phyloP scores from a whole-genome alignment of 2,888 invertebrate species.

The Drosophila prolongata region DNA sequence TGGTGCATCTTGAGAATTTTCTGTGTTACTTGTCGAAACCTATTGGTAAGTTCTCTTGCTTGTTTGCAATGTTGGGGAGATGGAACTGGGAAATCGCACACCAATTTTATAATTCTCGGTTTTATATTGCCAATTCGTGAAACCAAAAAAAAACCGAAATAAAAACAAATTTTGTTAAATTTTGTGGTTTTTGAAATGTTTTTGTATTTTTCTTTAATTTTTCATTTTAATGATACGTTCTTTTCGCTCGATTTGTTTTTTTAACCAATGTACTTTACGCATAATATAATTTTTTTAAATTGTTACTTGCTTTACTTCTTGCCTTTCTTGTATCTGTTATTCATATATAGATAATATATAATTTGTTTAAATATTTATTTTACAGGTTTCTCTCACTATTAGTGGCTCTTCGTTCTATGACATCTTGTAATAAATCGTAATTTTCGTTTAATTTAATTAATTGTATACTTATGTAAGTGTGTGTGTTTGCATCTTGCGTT shows the following conservation, averaged over 20 bases:
- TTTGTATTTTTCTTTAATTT: conserved; percentile 56
- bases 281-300: conserved; percentile 45
- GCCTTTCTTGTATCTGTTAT: conserved; percentile 20
- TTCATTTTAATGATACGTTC: conserved; percentile 68
- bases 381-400: conserved; percentile 44
- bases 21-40: conserved; percentile 58
- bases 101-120: conserved; percentile 28
- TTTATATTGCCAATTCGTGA: conserved; percentile 25
- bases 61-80: not conserved
- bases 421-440: conserved; percentile 56
- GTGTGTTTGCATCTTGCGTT: conserved; percentile 37
- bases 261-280: conserved; percentile 57
- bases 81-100: conserved; percentile 2
- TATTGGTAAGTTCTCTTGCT: conserved; percentile 48
- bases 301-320: conserved; percentile 11
- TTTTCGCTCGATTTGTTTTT: conserved; percentile 39
- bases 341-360: conserved; percentile 35
- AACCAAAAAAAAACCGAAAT: conserved; percentile 63
- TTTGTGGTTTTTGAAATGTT: conserved; percentile 47
- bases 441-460: conserved; percentile 74
- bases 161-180: conserved; percentile 65
- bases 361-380: conserved; percentile 60
- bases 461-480: conserved; percentile 78
- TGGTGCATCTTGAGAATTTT: conserved; percentile 7
- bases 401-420: conserved; percentile 21